Conservation (phyloP, 2,113 vertebrate genomes). For the Actenoides hombroni region DNA sequence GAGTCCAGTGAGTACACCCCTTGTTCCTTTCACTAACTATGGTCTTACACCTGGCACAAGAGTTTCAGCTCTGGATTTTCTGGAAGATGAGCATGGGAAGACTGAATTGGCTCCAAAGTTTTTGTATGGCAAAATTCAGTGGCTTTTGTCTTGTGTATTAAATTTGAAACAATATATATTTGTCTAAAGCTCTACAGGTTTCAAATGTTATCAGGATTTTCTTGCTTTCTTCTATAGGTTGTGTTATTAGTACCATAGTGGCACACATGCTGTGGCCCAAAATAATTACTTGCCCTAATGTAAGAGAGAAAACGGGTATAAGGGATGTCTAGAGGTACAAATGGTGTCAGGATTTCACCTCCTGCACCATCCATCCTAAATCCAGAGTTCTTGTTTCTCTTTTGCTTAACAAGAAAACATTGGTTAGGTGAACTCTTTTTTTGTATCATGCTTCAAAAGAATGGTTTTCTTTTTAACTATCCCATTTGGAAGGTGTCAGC, state of each 20-base stretch:
- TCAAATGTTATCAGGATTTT: not conserved
- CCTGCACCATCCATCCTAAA: not conserved
- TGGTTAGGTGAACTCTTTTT: not conserved
- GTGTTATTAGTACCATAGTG: not conserved
- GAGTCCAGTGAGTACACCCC: constrained; percentile 87
- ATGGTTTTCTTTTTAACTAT: not conserved
- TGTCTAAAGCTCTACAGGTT: not conserved
- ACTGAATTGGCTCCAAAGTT: not conserved
- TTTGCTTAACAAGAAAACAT: not conserved
- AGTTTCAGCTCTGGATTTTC: not conserved
- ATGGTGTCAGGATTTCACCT: not conserved
- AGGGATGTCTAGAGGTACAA: not conserved
- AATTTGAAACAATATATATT: not conserved
- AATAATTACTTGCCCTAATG: not conserved
- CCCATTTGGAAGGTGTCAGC: fast-evolving
- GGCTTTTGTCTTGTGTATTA: not conserved
- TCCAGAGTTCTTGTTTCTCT: not conserved
- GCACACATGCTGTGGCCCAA: not conserved
- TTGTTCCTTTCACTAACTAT: not conserved
- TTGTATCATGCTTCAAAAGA: not conserved
- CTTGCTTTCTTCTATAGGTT: not conserved
- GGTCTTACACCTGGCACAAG: not conserved
- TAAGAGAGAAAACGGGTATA: not conserved
- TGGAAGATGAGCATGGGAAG: not conserved
- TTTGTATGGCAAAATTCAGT: not conserved